Conservation (phyloP, 2,888 invertebrate species). For the Ophonus ardosiacus region DNA sequence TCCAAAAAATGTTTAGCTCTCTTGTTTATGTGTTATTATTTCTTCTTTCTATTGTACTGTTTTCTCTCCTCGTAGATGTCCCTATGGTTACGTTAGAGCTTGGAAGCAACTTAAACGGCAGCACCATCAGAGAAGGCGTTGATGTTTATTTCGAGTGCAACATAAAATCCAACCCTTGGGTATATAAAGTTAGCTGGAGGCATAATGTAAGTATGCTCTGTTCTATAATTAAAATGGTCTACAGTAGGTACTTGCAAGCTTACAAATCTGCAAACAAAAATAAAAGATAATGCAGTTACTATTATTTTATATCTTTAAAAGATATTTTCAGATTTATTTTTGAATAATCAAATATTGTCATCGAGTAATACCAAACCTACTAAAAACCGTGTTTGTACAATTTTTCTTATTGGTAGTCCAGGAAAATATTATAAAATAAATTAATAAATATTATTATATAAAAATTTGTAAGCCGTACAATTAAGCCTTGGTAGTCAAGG, state of each 20-base stretch:
- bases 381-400: too few relatives aligned
- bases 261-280: neutral
- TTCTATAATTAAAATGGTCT: neutral
- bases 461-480: too few relatives aligned
- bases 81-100: conserved; percentile 90
- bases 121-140: conserved; percentile 89
- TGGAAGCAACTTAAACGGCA: conserved; percentile 88
- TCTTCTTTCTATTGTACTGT: conserved; percentile 11
- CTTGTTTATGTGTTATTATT: neutral
- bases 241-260: too few relatives aligned
- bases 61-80: conserved; percentile 79
- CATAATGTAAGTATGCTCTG: conserved; percentile 81
- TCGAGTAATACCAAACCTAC: too few relatives aligned
- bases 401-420: too few relatives aligned
- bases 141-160: conserved; percentile 95
- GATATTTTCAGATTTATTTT: too few relatives aligned
- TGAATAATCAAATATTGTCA: too few relatives aligned
- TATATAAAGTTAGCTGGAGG: conserved; percentile 87
- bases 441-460: too few relatives aligned
- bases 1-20: neutral
- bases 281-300: too few relatives aligned
- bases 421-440: too few relatives aligned
- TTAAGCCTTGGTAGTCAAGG: too few relatives aligned
- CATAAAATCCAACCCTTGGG: conserved; percentile 92
- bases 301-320: too few relatives aligned